Conservation (phyloP, 92 coral and sea anemone species). For the Virgularia gustaviana region DNA sequence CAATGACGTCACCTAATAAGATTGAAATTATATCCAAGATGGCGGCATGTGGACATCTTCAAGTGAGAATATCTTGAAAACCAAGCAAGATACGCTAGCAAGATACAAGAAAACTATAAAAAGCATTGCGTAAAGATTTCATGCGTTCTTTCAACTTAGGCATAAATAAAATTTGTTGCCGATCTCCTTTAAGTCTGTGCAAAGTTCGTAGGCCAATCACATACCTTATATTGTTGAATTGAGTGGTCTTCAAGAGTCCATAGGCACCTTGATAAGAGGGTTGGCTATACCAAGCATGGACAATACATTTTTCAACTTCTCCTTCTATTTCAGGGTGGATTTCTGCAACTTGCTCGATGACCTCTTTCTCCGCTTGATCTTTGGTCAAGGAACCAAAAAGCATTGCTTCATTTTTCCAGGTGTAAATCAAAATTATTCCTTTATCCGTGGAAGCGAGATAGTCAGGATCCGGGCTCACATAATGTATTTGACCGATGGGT, state of each 20-base stretch:
- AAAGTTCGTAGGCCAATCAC: too few species aligned
- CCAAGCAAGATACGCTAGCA: too few species aligned
- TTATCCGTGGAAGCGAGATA: background rate
- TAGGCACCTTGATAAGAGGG: conserved; percentile 48
- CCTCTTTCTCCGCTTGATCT: conserved; percentile 38
- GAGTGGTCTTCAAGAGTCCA: conserved; percentile 44
- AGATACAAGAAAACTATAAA: too few species aligned
- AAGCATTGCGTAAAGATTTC: too few species aligned
- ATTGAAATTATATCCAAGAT: too few species aligned
- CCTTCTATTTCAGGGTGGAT: conserved; percentile 50
- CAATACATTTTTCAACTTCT: conserved; percentile 39
- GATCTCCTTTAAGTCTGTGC: too few species aligned
- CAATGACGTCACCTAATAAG: too few species aligned
- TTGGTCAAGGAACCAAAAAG: conserved; percentile 45
- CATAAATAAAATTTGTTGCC: too few species aligned
- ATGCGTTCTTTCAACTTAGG: too few species aligned
- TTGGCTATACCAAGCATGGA: conserved; percentile 51
- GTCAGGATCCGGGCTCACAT: conserved; percentile 36
- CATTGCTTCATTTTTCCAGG: conserved; percentile 51
- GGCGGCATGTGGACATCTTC: too few species aligned
- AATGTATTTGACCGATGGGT: conserved; percentile 55
- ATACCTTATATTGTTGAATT: conserved; percentile 37
- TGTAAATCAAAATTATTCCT: conserved; percentile 50
- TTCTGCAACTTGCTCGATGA: conserved; percentile 40
- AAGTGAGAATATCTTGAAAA: too few species aligned